A percentile compares a stretch with the other conserved stretches of the same genome.
phyloP scores from a whole-genome alignment of 2,113 vertebrate species.

The Burhinus oedicnemus region DNA sequence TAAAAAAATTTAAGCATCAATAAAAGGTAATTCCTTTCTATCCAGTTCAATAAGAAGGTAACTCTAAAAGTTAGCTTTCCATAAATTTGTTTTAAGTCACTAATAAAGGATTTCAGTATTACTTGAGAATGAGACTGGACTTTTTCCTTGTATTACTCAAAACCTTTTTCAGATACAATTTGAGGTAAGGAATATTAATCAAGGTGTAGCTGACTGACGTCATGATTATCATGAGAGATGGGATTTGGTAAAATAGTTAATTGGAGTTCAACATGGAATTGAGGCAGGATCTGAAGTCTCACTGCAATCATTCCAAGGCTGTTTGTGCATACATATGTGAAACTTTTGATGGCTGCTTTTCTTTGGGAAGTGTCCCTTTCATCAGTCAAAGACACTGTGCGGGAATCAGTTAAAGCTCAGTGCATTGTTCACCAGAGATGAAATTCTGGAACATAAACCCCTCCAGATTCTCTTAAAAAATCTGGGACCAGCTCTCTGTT shows the following conservation, averaged over 20 bases:
- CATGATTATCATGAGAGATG: slow-evolving; percentile 42
- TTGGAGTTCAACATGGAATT: slow-evolving; percentile 18
- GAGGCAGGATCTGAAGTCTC: background rate
- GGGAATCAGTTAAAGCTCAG: slow-evolving; percentile 67
- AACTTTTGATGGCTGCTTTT: slow-evolving; percentile 30
- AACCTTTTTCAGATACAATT: background rate
- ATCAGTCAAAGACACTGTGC: slow-evolving; percentile 56
- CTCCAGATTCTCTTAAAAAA: slow-evolving; percentile 64
- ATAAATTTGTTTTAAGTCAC: background rate
- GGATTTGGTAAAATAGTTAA: slow-evolving; percentile 67
- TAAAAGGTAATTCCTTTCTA: background rate
- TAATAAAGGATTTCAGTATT: background rate
- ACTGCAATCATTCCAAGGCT: background rate
- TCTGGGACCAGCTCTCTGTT: slow-evolving; percentile 32
- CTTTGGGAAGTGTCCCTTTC: slow-evolving; percentile 59
- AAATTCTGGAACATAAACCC: slow-evolving; percentile 64
- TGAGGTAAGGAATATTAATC: slow-evolving; percentile 57
- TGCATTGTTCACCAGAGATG: slow-evolving; percentile 51
- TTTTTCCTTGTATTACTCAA: background rate
- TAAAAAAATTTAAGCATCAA: background rate
- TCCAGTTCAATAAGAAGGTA: background rate
- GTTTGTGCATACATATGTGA: background rate
- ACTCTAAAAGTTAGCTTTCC: background rate
- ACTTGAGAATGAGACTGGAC: background rate
- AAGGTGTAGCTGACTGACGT: slow-evolving; percentile 37